Base-by-base conservation (phyloP, 2,888 invertebrate genomes). In the Cheilosia scutellata region DNA sequence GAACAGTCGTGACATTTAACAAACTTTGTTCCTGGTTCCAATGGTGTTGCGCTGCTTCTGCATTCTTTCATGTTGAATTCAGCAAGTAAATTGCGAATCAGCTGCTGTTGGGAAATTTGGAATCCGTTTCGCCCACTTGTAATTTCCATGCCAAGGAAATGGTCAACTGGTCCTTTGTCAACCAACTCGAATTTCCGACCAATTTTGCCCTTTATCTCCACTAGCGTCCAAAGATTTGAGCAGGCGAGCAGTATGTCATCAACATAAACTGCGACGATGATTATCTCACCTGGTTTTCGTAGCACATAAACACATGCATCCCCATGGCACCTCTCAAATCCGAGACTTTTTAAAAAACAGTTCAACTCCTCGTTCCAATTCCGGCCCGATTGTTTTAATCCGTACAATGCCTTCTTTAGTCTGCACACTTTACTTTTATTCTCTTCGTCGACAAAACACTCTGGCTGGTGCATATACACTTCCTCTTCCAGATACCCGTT, bases 71-170 rank as follows among this genome's bases (percentile, higher is more conserved):
- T 20, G 20, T 20, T 20, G 2, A 20, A 20, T 20, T 20, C 20
- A 20, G 20, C 20, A 20, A 20, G 20, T 20, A 20, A 2, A 20
- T 20, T 20, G 20, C 20, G 20, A 2, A 20, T 42, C 42, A 42
- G 42, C 13, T 42, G 42, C 13, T 42, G 42, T 42, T 42, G 42
- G 9, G 11, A 42, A 13, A 42, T 42, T 42, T 42, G 42, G 4
- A 4, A 4, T 42, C 13, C 42, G 4, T 42, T 11, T 42, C 13
- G 4, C 9, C 13, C 13, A 42, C 13, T 57, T 25, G 53, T 62
- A 7, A 80, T 68, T 13, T 75, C 74, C 53, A 74, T 80, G 2
- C 74, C 74, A n/a, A 70, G 7, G 13, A 65, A 80, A 27, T 75
- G 63, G 2, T 63, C 44, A 2, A 75, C 25, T n/a, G 60, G 57